phyloP scores from a whole-genome alignment of 2,888 invertebrate genomes.

The Tenthredo scrophulariae region DNA sequence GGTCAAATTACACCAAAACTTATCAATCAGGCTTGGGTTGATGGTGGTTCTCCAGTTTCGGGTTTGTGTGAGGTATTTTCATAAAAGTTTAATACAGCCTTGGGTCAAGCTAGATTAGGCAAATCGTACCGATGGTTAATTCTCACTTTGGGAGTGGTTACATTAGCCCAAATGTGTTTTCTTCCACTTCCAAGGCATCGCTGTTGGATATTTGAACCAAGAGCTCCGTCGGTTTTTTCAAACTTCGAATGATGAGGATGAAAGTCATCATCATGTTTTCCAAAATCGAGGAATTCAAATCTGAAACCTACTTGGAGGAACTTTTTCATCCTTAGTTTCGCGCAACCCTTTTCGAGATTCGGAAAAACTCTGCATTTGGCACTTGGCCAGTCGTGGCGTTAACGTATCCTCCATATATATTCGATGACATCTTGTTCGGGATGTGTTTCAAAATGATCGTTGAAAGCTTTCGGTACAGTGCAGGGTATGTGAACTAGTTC shows the following conservation, averaged over 20 bases:
- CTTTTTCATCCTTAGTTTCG: not conserved
- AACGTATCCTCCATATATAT: not conserved
- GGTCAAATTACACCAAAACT: not conserved
- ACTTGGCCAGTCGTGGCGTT: not conserved
- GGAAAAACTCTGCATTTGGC: not conserved
- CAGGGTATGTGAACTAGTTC: not conserved
- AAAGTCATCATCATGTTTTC: no score
- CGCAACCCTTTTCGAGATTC: not conserved
- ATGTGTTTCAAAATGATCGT: not conserved
- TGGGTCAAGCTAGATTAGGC: not conserved
- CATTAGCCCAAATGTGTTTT: not conserved
- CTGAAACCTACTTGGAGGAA: not conserved
- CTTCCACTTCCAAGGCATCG: not conserved
- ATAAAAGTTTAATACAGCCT: not conserved
- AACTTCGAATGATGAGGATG: no score
- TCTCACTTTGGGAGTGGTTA: not conserved
- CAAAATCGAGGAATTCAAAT: no score
- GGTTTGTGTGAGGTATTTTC: not conserved
- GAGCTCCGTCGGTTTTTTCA: not conserved
- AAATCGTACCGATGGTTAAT: not conserved
- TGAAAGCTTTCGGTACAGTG: not conserved
- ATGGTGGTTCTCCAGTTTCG: not conserved
- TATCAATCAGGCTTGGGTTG: not conserved
- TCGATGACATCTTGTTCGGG: not conserved
- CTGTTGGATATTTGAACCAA: not conserved